phyloP scores from a whole-genome alignment of 2,888 invertebrate species.

The Ceriagrion tenellum region DNA sequence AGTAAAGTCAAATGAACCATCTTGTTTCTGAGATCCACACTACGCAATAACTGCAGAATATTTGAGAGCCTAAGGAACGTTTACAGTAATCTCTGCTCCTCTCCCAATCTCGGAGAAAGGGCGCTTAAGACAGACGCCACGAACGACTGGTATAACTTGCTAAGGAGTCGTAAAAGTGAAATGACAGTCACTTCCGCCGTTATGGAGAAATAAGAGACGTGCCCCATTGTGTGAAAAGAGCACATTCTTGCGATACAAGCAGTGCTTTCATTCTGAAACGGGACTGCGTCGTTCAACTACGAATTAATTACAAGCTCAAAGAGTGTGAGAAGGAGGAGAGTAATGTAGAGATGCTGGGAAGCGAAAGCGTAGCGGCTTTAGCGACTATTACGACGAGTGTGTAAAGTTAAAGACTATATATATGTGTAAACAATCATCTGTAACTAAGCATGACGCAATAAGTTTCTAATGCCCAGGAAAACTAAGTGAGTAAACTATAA shows the following conservation, averaged over 20 bases:
- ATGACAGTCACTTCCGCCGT: not conserved
- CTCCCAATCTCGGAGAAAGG: not conserved
- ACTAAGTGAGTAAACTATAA: too few relatives aligned
- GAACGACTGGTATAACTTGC: slow-evolving; percentile 35
- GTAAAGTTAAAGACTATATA: not conserved
- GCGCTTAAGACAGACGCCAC: not conserved
- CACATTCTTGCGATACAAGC: not conserved
- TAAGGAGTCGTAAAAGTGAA: not conserved
- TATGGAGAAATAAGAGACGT: not conserved
- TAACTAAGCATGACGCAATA: too few relatives aligned
- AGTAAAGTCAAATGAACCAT: not conserved
- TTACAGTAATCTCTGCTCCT: not conserved
- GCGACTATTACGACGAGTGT: not conserved
- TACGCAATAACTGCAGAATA: not conserved
- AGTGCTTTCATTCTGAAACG: not conserved
- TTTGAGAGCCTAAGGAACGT: not conserved
- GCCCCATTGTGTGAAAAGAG: not conserved
- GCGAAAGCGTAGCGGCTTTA: not conserved
- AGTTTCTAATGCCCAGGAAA: too few relatives aligned
- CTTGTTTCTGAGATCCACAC: not conserved
- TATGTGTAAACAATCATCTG: too few relatives aligned
- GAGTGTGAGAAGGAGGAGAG: not conserved
- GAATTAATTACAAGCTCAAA: not conserved
- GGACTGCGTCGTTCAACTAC: not conserved
- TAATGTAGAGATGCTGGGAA: not conserved